phyloP scores from a whole-genome alignment of 2,797 vertebrate genomes.

The Buceros bicornis region DNA sequence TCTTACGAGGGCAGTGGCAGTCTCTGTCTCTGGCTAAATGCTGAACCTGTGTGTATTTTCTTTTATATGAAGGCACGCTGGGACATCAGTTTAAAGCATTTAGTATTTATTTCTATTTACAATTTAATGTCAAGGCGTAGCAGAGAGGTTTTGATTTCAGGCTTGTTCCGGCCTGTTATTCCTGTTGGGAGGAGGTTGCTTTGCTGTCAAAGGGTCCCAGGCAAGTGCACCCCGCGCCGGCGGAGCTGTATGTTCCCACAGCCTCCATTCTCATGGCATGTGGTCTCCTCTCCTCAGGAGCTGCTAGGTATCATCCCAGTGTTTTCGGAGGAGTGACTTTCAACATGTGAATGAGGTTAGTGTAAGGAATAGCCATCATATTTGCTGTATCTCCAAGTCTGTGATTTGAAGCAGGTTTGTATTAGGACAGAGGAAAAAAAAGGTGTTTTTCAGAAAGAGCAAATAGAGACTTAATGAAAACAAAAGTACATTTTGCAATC shows the following conservation, averaged over 20 bases:
- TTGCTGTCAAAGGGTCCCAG: not conserved
- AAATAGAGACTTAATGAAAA: conserved; percentile 22
- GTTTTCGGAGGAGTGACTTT: not conserved
- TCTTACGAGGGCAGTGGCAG: not conserved
- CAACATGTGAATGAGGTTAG: not conserved
- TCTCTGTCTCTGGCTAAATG: not conserved
- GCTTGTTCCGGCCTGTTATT: not conserved
- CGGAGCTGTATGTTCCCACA: not conserved
- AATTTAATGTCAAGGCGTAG: not conserved
- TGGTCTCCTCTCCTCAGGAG: not conserved
- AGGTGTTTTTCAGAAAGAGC: not conserved
- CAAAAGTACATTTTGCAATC: not conserved
- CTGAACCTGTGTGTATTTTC: not conserved
- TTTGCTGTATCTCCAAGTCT: not conserved
- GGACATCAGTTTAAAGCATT: not conserved
- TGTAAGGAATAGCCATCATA: not conserved
- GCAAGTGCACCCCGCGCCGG: not conserved
- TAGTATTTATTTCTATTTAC: not conserved
- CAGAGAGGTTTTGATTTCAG: not conserved
- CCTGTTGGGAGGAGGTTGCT: not conserved
- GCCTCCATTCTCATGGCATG: not conserved
- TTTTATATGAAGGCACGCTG: not conserved
- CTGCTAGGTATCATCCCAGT: not conserved
- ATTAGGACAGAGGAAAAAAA: not conserved
- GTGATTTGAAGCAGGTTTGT: not conserved